Base-by-base conservation (phyloP, 2,888 invertebrate species). In the Pemphredon lugubris region DNA sequence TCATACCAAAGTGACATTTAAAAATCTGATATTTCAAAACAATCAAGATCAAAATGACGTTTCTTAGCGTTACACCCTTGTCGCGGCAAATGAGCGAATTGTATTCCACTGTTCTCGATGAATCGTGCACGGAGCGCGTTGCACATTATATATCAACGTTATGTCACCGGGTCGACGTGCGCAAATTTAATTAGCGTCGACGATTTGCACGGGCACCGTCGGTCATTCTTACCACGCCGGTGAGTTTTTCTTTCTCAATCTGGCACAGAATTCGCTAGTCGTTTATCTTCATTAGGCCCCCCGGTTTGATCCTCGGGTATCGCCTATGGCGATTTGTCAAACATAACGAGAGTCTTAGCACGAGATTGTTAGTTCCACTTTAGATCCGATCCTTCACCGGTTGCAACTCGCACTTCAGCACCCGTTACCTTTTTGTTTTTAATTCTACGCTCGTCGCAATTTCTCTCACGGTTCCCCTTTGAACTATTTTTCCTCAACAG, bases 271-370 rank as follows among this genome's bases (percentile, higher is more conserved):
- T 63, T 57, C 44, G 32, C 42, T 18, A 32, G 21, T 64, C 66
- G 71, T 79, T 76, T 71, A 64, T 76, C 76, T 69, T 71, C 68
- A 54, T 79, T 76, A 78, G 57, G 6, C 21, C 37, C 7, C 21
- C 37, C 7, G 26, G 21, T 39, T 53, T 34, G 50, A 47, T 53
- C 53, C 58, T 53, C 54, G 32, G 40, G 48, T 6, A 37, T 54
- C 26, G 65, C 53, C 47, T 39, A 5, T 64, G 47, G 65, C 63
- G 40, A 73, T 73, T 65, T 51, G 55, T 75, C 70, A 64, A 50
- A 37, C 30, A 18, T 40, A 70, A 64, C 26, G 37, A 53, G 39
- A 14, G 34, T 23, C n/a, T 61, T 42, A 39, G 37, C 45, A 37
- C 30, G 58, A 47, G 39, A 21, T 42, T 13, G 45, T 21, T 45